Evolutionary conservation across 2,888 invertebrate species (phyloP).

Genomic region (Folsomia candida): DNA sequence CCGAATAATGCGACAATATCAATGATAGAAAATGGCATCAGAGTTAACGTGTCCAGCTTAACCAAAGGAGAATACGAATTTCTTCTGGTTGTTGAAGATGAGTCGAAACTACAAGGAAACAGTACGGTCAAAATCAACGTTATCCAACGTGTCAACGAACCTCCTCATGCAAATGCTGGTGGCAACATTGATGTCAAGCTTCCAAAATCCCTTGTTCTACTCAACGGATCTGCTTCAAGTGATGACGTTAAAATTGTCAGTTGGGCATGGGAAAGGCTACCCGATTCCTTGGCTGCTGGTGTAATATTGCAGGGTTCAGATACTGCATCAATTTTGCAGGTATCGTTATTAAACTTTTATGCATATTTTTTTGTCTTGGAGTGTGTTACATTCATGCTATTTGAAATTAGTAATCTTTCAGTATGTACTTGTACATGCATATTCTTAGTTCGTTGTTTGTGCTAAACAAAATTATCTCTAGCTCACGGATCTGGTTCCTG

Average conservation of each 20-base stretch:
- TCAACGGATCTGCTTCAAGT: conserved; percentile 75
- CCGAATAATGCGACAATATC: conserved; percentile 57
- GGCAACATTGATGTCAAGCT: conserved; percentile 69
- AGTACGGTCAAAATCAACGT: conserved; percentile 60
- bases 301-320: conserved; percentile 74
- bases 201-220: conserved; percentile 73
- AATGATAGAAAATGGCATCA: conserved; percentile 61
- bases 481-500: conserved; percentile 80
- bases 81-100: conserved; percentile 77
- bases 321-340: conserved; percentile 71
- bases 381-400: no score
- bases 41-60: conserved; percentile 73
- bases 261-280: conserved; percentile 81
- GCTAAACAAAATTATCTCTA: conserved; percentile 53
- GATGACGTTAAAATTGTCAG: conserved; percentile 81
- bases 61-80: conserved; percentile 82
- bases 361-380: neutral
- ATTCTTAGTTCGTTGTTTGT: conserved; percentile 30
- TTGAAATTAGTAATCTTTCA: neutral
- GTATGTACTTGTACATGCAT: no score
- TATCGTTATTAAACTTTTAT: conserved; percentile 52
- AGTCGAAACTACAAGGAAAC: conserved; percentile 75
- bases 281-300: conserved; percentile 74
- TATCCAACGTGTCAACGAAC: conserved; percentile 85
- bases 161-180: conserved; percentile 64